Percentiles rank a stretch among this genome's conserved stretches.
These are phyloP conservation scores for Pristiophorus japonicus DNA, from an alignment of 2,113 vertebrate species.

Conservation along the genomic window DNA sequence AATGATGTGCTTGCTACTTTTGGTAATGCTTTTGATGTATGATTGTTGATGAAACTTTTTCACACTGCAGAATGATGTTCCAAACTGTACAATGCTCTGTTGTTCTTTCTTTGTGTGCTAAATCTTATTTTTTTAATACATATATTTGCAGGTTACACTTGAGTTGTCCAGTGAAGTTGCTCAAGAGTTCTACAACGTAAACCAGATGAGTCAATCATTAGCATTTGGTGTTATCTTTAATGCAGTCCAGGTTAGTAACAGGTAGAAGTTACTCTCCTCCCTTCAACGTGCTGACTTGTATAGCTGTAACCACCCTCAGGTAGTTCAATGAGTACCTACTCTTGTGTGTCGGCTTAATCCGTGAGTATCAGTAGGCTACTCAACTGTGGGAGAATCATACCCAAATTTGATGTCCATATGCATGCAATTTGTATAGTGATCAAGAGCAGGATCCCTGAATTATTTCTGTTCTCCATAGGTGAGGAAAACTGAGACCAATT, in stretches of 20 bases:
- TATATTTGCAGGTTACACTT: slow-evolving; percentile 1
- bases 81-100: background rate
- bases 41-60: background rate
- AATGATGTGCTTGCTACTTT: background rate
- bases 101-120: background rate
- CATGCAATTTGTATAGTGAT: background rate
- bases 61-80: background rate
- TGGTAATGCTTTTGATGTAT: background rate
- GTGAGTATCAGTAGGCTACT: background rate
- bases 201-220: slow-evolving; percentile 31
- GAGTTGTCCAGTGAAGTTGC: slow-evolving; percentile 34
- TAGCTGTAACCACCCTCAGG: background rate
- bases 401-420: background rate
- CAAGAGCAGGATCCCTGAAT: background rate
- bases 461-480: background rate
- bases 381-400: background rate
- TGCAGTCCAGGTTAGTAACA: slow-evolving; percentile 13
- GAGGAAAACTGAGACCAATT: background rate
- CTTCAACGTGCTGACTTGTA: background rate
- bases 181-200: background rate
- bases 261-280: background rate
- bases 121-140: background rate
- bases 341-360: background rate
- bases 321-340: no score
- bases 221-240: slow-evolving; percentile 35